Evolutionary conservation across 2,888 invertebrate species (phyloP).

Genomic region (Drosophila kanekoi): DNA sequence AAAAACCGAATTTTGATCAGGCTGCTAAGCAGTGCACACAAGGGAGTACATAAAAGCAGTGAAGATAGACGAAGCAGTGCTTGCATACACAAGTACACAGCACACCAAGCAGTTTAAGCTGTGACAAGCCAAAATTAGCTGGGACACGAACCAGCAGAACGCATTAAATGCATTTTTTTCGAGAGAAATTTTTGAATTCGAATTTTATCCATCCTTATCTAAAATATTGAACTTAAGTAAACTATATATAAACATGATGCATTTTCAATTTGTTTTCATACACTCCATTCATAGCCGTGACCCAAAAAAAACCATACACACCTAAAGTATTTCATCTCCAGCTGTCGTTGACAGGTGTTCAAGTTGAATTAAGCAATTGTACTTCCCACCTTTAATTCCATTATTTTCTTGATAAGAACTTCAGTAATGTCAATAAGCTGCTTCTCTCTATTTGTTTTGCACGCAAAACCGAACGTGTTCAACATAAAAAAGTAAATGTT

Average conservation of each 20-base stretch:
- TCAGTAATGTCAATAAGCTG: conserved; percentile 13
- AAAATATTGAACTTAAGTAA: not conserved
- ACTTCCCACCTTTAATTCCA: not conserved
- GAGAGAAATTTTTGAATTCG: not conserved
- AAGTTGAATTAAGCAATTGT: conserved; percentile 6
- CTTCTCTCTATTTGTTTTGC: conserved; percentile 9
- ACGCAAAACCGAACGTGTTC: conserved; percentile 10
- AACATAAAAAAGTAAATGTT: conserved; percentile 22
- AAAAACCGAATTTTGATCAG: not conserved
- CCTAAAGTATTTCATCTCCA: conserved; percentile 14
- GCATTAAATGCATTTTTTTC: not conserved
- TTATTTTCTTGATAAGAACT: conserved; percentile 16
- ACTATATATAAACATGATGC: not conserved
- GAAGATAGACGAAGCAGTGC: not conserved
- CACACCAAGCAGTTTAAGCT: not conserved
- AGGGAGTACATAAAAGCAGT: not conserved
- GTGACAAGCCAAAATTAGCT: conserved; percentile 1
- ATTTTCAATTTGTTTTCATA: not conserved
- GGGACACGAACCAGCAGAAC: conserved; percentile 15
- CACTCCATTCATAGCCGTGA: conserved; percentile 1
- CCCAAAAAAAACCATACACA: not conserved
- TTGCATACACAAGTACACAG: too few species aligned
- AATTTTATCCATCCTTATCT: not conserved
- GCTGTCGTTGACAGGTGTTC: conserved; percentile 36
- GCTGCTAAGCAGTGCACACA: conserved; percentile 11